These are phyloP conservation scores for Chascanopsetta lugubris DNA, from an alignment of 2,113 vertebrate species.

Conservation along the genomic window DNA sequence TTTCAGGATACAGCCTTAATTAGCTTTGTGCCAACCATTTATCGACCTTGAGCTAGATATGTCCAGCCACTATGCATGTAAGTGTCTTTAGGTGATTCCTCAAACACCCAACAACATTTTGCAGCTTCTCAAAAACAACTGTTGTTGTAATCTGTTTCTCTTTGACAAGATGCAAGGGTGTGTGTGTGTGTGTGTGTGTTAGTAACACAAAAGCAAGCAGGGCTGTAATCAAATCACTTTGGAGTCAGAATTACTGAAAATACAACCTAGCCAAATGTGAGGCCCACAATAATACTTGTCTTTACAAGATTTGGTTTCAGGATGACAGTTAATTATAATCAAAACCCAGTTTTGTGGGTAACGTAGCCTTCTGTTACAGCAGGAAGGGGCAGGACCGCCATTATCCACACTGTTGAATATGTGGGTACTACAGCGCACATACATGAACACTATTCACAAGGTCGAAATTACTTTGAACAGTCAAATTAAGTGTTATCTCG, in stretches of 20 bases:
- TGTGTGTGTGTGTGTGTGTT: conserved; percentile 57
- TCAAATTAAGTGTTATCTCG: conserved; percentile 42
- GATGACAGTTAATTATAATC: conserved; percentile 50
- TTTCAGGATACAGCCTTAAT: conserved; percentile 46
- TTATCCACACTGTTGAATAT: conserved; percentile 54
- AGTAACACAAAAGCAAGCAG: conserved; percentile 34
- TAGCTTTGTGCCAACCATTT: conserved; percentile 40
- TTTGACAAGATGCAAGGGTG: conserved; percentile 20
- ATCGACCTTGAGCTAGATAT: conserved; percentile 32
- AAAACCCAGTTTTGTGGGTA: conserved; percentile 39
- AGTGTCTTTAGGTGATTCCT: conserved; percentile 15
- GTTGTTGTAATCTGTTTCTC: conserved; percentile 21
- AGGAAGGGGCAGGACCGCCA: conserved; percentile 31
- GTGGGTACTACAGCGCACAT: conserved; percentile 11
- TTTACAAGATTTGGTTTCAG: conserved; percentile 40
- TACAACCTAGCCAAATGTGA: conserved; percentile 31
- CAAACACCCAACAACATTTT: conserved; percentile 21
- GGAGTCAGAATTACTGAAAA: conserved; percentile 43
- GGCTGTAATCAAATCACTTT: conserved; percentile 52
- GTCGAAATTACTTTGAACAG: conserved; percentile 35
- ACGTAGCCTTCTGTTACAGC: conserved; percentile 20
- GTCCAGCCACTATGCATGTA: conserved; percentile 7
- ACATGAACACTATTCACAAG: too few relatives aligned
- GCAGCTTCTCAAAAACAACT: conserved; percentile 8
- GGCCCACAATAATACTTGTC: conserved; percentile 20